Percentiles rank a stretch among this genome's conserved stretches.
Conservation (phyloP, 2,797 vertebrate genomes). For the Pipistrellus pygmaeus region DNA sequence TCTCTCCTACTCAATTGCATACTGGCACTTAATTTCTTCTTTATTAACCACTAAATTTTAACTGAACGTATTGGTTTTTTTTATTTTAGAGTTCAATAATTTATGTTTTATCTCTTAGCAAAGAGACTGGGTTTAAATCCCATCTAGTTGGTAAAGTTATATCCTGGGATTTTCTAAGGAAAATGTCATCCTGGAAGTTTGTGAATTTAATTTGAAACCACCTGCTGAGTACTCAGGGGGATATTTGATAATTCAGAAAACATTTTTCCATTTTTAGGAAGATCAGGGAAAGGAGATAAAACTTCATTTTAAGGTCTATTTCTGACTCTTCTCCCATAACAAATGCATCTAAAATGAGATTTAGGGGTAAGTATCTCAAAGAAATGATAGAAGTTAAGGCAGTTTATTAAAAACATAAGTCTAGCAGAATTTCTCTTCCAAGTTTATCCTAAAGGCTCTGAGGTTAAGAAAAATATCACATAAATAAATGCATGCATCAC, state of each 20-base stretch:
- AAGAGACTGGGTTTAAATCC: constrained; percentile 51
- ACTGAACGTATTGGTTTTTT: not conserved
- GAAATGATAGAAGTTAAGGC: constrained; percentile 51
- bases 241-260: constrained; percentile 68
- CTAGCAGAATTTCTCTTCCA: constrained; percentile 52
- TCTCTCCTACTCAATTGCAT: constrained; percentile 27
- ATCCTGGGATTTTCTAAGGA: constrained; percentile 43
- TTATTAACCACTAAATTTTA: not conserved
- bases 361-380: constrained; percentile 49
- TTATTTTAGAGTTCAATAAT: constrained; percentile 29
- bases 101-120: constrained; percentile 59
- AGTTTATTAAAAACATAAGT: constrained; percentile 71
- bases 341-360: constrained; percentile 32
- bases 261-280: constrained; percentile 4
- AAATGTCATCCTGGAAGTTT: constrained; percentile 46
- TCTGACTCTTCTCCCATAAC: constrained; percentile 9
- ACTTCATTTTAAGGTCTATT: constrained; percentile 25
- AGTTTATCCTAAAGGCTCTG: constrained; percentile 34
- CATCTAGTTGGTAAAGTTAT: constrained; percentile 34
- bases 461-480: constrained; percentile 61
- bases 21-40: not conserved
- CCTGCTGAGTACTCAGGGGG: constrained; percentile 70
- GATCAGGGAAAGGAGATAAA: not conserved
- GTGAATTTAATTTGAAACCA: constrained; percentile 54
- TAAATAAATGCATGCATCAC: constrained; percentile 66